These are phyloP conservation scores for Ceraclea dissimilis DNA, from an alignment of 2,888 invertebrate genomes.

Conservation along the genomic window DNA sequence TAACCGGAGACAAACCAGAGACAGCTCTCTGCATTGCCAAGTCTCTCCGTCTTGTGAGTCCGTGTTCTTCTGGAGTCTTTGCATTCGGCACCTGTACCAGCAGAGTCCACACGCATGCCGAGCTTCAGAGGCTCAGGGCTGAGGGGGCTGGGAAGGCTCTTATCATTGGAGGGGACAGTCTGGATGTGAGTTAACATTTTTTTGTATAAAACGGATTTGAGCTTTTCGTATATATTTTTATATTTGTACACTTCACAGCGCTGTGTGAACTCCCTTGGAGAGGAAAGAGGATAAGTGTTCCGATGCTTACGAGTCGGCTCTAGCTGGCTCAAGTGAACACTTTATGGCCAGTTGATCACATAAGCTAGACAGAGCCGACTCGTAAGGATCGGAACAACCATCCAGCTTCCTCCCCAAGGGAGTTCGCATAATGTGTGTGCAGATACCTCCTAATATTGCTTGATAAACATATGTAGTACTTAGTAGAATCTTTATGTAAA, in stretches of 20 bases:
- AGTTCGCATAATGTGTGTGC: no score
- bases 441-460: not conserved
- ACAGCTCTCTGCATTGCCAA: conserved; percentile 98
- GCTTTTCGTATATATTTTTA: no score
- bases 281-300: no score
- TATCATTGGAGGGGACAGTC: conserved; percentile 43
- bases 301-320: no score
- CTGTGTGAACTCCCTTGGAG: no score
- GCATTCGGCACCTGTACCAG: conserved; percentile 32
- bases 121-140: conserved; percentile 29
- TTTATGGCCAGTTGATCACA: no score
- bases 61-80: conserved; percentile 33
- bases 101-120: conserved; percentile 34
- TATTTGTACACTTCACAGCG: no score
- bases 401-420: no score
- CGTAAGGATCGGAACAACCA: no score
- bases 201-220: not conserved
- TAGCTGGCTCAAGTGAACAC: no score
- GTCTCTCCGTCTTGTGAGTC: conserved; percentile 78
- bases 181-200: conserved; percentile 33
- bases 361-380: no score
- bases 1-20: conserved; percentile 93
- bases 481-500: not conserved
- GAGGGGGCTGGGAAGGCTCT: conserved; percentile 33
- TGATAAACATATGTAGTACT: not conserved